Evolutionary conservation across 1,140 invertebrate genomes (phyloP).

Genomic region (Heliconius himera): DNA sequence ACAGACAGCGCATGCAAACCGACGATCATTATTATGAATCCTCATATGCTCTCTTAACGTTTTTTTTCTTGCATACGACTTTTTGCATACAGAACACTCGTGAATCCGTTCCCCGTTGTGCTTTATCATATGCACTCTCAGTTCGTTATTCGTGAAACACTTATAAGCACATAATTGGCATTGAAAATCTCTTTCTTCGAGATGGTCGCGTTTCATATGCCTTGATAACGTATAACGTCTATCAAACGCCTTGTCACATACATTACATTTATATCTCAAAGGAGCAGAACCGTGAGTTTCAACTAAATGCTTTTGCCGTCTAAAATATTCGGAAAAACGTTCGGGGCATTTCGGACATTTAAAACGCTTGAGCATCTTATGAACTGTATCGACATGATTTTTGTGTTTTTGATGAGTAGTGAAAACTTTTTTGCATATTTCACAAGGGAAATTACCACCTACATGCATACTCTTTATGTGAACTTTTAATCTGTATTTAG

Average conservation of each 20-base stretch:
- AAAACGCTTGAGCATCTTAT: conserved; percentile 66
- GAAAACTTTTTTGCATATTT: conserved; percentile 65
- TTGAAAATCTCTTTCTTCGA: conserved; percentile 69
- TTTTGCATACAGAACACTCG: conserved; percentile 82
- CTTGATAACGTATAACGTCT: conserved; percentile 64
- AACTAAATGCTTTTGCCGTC: conserved; percentile 67
- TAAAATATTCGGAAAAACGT: conserved; percentile 68
- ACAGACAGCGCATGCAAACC: conserved; percentile 78
- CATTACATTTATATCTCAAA: conserved; percentile 68
- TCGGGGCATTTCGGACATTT: conserved; percentile 70
- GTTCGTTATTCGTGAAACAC: conserved; percentile 71
- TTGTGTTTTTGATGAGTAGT: conserved; percentile 63
- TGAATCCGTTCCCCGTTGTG: conserved; percentile 84
- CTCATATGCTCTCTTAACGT: conserved; percentile 87
- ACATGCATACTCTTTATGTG: conserved; percentile 67
- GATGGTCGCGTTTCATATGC: conserved; percentile 71
- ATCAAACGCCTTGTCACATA: conserved; percentile 66
- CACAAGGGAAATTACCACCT: conserved; percentile 59
- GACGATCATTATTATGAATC: conserved; percentile 83
- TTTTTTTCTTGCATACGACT: conserved; percentile 85
- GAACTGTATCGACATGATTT: conserved; percentile 65
- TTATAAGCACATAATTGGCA: conserved; percentile 51
- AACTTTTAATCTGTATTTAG: conserved; percentile 69
- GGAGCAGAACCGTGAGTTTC: conserved; percentile 60
- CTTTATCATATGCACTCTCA: conserved; percentile 83